These are phyloP conservation scores for Sterna hirundo DNA, from an alignment of 2,113 vertebrate species.

Conservation along the genomic window DNA sequence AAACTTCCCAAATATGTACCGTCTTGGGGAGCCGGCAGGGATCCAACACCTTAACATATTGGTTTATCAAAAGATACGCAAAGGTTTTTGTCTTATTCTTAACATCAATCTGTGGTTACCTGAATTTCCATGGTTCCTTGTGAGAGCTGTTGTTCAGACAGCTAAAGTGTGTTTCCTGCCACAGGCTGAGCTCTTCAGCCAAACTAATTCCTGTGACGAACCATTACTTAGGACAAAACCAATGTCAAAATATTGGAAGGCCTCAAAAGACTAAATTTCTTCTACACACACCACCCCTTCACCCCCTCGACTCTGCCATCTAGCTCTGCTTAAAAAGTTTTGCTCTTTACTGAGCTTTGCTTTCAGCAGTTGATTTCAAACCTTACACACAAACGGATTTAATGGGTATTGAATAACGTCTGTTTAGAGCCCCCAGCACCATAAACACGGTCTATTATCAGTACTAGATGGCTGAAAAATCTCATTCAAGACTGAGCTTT, in stretches of 20 bases:
- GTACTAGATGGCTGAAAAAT: background rate
- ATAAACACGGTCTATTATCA: background rate
- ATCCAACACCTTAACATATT: background rate
- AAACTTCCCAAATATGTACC: background rate
- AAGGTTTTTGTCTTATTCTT: background rate
- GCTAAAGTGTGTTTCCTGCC: background rate
- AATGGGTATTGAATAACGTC: background rate
- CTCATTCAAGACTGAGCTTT: background rate
- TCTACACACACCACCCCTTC: background rate
- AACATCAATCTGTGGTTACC: background rate
- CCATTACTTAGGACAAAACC: background rate
- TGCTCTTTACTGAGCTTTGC: background rate
- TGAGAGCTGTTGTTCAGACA: background rate
- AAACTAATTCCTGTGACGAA: background rate
- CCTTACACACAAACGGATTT: background rate
- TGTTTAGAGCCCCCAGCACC: background rate
- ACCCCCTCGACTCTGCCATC: background rate
- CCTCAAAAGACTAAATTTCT: background rate
- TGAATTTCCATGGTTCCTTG: background rate
- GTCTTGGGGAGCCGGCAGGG: accelerated
- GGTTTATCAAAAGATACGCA: background rate
- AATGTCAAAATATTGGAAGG: background rate
- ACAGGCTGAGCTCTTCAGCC: background rate
- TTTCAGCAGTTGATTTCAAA: background rate
- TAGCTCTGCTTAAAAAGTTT: background rate